A percentile compares a stretch with the other conserved stretches of the same genome.
Conservation (phyloP, 92 coral and sea anemone genomes). For the Diadumene lineata region DNA sequence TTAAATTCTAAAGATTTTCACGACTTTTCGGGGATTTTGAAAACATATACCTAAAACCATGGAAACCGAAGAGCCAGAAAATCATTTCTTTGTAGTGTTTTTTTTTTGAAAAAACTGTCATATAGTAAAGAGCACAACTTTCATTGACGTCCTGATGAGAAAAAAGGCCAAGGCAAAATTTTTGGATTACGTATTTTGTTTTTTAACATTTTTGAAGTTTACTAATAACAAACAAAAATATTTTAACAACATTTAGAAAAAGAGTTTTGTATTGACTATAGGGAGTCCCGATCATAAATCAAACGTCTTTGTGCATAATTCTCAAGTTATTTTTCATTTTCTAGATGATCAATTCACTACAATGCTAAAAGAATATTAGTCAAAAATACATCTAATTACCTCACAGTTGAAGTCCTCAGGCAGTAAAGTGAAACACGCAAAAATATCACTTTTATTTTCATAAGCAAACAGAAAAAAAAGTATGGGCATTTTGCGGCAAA, state of each 20-base stretch:
- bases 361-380: slow-evolving; percentile 10
- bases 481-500: too few species aligned
- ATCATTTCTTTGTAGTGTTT: slow-evolving; percentile 32
- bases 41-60: slow-evolving; percentile 19
- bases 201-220: not conserved
- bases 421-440: not conserved
- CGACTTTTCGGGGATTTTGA: slow-evolving; percentile 3
- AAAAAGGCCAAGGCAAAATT: slow-evolving; percentile 28
- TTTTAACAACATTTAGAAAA: not conserved
- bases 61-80: slow-evolving; percentile 28
- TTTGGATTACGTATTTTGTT: not conserved
- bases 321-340: slow-evolving; percentile 1
- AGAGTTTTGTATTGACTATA: not conserved
- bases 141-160: not conserved
- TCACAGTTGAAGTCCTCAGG: slow-evolving; percentile 8
- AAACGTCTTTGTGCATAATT: not conserved
- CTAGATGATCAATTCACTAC: not conserved
- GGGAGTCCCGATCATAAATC: slow-evolving; percentile 7
- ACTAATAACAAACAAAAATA: too few species aligned
- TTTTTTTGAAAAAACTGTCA: slow-evolving; percentile 44
- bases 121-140: not conserved
- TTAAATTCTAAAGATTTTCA: not conserved
- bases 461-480: not conserved
- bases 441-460: not conserved
- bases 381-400: slow-evolving; percentile 23